A percentile compares a stretch with the other conserved stretches of the same genome.
phyloP scores from a whole-genome alignment of 2,888 invertebrate genomes.

The Drosophila pegasa region DNA sequence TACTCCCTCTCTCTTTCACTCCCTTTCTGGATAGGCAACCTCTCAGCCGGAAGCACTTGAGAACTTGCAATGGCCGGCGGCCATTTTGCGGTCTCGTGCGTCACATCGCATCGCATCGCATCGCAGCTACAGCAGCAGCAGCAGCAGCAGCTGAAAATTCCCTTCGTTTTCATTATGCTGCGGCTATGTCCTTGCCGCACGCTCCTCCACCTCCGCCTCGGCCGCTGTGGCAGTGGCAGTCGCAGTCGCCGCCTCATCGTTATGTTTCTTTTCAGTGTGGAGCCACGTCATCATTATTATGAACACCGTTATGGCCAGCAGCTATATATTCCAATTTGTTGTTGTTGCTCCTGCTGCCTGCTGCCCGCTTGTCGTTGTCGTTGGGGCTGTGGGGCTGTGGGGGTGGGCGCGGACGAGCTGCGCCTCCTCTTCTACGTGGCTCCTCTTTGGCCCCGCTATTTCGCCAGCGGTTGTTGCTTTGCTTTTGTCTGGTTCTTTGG shows the following conservation, averaged over 20 bases:
- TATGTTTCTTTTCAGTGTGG: slow-evolving; percentile 72
- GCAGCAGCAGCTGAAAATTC: slow-evolving; percentile 68
- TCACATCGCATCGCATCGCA: slow-evolving; percentile 65
- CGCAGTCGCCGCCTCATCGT: slow-evolving; percentile 28
- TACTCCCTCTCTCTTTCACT: slow-evolving; percentile 17
- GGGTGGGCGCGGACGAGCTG: background rate
- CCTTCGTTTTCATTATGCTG: slow-evolving; percentile 81
- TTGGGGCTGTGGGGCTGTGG: no score
- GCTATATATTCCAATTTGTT: slow-evolving; percentile 80
- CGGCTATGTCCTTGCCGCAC: slow-evolving; percentile 73
- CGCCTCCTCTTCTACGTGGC: background rate
- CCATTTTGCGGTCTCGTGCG: slow-evolving; percentile 79
- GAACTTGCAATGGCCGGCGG: slow-evolving; percentile 78
- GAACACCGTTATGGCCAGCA: slow-evolving; percentile 76
- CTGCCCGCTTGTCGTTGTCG: slow-evolving; percentile 21
- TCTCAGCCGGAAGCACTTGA: slow-evolving; percentile 81
- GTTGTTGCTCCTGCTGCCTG: slow-evolving; percentile 61
- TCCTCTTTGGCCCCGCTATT: slow-evolving; percentile 39
- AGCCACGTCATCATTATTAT: slow-evolving; percentile 81
- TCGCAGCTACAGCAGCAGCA: slow-evolving; percentile 1
- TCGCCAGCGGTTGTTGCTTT: slow-evolving; percentile 77
- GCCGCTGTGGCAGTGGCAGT: background rate
- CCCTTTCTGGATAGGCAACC: slow-evolving; percentile 60
- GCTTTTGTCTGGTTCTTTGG: slow-evolving; percentile 68
- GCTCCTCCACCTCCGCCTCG: slow-evolving; percentile 11